Evolutionary conservation across 2,113 vertebrate species (phyloP), one percentile per base, ranked within the genome.

Genomic region (Nannospalax galili): DNA sequence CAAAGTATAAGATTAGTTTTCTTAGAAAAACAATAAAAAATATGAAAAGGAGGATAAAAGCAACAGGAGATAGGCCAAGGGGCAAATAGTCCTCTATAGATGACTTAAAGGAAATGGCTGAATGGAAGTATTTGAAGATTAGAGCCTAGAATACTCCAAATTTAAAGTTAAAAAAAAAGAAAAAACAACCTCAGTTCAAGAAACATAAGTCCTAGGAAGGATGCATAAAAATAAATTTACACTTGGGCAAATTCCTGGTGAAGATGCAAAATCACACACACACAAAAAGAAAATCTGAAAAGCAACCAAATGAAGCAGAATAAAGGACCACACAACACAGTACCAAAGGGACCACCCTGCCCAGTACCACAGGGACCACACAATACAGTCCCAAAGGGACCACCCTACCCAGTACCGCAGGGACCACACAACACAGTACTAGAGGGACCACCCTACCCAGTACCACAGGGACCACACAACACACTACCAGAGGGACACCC

Each of bases 241-340:
- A 19, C 11, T 72, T 58, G 73, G 24, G 77, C 35, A 92, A 14
- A 77, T 88, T 89, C 26, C 45, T 77, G 92, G 14, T 28, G 30
- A 93, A 81, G 77, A 16, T 92, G n/a, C 9, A 93, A 93, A 95
- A 86, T 78, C 48, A 52, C 48, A 52, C 48, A 52, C 48, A 52
- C 62, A 48, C 48, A 73, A 84, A 80, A 12, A 58, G 17, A 92
- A 94, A 95, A 89, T 69, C 45, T 60, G 6, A 77, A 85, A 93
- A 48, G 42, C 17, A 82, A 56, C 30, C 20, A 90, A 92, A 81
- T 48, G 70, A 30, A 58, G 35, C 7, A 79, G 16, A 64, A 42
- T 19, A 6, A 64, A 14, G 32, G 12, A 70, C 5, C 52, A 62
- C 60, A 19, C n/a, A 80, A 32, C 30, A n/a, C 12, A 95, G 48